Conservation (phyloP, 2,113 vertebrate species). For the Pedetes capensis region DNA sequence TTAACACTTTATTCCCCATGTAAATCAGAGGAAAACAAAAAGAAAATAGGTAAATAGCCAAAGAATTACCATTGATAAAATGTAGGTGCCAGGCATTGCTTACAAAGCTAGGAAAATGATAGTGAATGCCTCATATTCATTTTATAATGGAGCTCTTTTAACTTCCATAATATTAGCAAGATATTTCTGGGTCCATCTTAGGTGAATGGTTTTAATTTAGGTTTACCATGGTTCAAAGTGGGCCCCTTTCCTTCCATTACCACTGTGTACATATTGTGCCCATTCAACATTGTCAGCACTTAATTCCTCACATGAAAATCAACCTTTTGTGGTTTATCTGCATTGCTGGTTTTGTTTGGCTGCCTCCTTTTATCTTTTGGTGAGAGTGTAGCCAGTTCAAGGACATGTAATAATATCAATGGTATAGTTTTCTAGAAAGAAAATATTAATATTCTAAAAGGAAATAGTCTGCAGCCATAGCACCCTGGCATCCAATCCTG, state of each 20-base stretch:
- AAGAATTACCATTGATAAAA: background rate
- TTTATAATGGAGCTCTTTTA: background rate
- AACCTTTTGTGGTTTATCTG: background rate
- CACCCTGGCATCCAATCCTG: no score
- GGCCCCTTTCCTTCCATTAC: background rate
- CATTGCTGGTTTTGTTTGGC: background rate
- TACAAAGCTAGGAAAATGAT: background rate
- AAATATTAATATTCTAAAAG: background rate
- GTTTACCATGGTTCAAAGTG: background rate
- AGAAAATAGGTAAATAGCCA: background rate
- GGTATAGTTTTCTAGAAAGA: conserved; percentile 28
- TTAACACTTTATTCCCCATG: background rate
- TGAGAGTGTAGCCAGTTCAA: background rate
- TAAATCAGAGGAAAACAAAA: background rate
- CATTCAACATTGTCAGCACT: background rate
- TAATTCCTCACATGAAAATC: background rate
- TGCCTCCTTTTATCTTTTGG: background rate
- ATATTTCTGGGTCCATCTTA: background rate
- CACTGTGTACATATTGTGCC: background rate
- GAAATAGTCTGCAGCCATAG: no score
- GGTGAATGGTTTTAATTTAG: background rate
- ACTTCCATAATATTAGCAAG: background rate
- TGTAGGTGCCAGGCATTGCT: background rate
- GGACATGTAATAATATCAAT: background rate
- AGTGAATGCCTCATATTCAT: background rate